Base-by-base conservation (phyloP, 2,797 vertebrate genomes). In the Gymnodraco acuticeps region DNA sequence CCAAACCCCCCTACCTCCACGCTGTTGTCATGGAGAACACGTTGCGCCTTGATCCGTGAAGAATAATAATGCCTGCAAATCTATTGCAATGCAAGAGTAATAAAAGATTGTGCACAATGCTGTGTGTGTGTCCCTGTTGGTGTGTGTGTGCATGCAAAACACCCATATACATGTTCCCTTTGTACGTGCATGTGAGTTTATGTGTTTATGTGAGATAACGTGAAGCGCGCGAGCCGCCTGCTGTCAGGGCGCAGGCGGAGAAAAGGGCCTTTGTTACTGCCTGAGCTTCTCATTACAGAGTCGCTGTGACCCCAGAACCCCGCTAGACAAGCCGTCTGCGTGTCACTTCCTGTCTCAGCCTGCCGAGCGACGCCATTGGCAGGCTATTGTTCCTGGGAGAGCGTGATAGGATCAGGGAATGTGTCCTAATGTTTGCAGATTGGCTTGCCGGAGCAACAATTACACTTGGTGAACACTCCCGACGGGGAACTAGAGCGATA, bases 381-480 rank as follows among this genome's bases (percentile, higher is more conserved):
- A 79, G 82, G 73, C 90, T 88, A 88, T 94, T 93, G 90, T 95
- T 93, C 91, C 87, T 87, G 86, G 68, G 85, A 90, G 90, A 86
- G 80, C 9, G 23, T 15, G 94, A 92, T 92, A 91, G 77, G 82
- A 93, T 93, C 84, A 43, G 85, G 85, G 90, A 92, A 91, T 87
- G 88, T 89, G 92, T 94, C 85, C 89, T 89, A 92, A 92, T 94
- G 92, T 93, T 94, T 93, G 88, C 92, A 94, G 89, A 93, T 93
- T 90, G 92, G 87, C 74, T 90, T 84, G 87, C 89, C 46, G n/a
- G 90, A 89, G 90, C 82, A 90, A 92, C 88, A 91, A 90, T 91
- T 92, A 91, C 85, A 89, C 82, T 93, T 88, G 81, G 83, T 86
- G 83, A 92, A 85, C 52, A 74, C 51, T 87, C 91, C 92, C 90